phyloP scores from a whole-genome alignment of 2,888 invertebrate species.

The Fragum fragum region DNA sequence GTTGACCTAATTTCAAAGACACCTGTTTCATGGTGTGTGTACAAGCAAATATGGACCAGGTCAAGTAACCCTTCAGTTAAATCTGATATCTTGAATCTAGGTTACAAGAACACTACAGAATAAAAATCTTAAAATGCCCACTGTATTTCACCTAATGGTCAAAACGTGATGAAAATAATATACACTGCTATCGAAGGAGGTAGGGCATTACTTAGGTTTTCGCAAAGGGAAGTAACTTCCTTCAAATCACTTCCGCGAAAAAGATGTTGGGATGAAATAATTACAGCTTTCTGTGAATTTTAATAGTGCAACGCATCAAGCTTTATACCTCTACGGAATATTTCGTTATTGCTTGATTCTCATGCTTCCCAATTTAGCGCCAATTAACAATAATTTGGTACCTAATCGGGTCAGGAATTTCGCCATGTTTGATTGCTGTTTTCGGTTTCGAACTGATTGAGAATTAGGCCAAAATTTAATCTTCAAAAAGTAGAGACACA shows the following conservation, averaged over 20 bases:
- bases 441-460: slow-evolving; percentile 23
- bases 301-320: neutral
- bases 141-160: too few relatives aligned
- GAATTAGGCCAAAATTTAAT: neutral
- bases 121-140: too few relatives aligned
- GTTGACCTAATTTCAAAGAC: neutral
- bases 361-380: too few relatives aligned
- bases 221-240: slow-evolving; percentile 15
- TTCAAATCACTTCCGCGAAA: slow-evolving; percentile 14
- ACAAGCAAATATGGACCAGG: neutral
- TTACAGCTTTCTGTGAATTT: neutral
- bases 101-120: neutral
- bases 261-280: neutral
- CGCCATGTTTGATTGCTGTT: slow-evolving; percentile 43
- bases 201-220: neutral
- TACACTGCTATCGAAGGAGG: neutral
- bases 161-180: too few relatives aligned
- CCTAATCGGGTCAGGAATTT: slow-evolving; percentile 43
- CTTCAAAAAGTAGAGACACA: neutral
- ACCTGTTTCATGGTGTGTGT: neutral
- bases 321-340: too few relatives aligned
- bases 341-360: too few relatives aligned
- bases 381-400: slow-evolving; percentile 7
- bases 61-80: neutral
- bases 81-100: neutral